phyloP scores from a whole-genome alignment of 2,113 vertebrate genomes.

The Puma concolor region DNA sequence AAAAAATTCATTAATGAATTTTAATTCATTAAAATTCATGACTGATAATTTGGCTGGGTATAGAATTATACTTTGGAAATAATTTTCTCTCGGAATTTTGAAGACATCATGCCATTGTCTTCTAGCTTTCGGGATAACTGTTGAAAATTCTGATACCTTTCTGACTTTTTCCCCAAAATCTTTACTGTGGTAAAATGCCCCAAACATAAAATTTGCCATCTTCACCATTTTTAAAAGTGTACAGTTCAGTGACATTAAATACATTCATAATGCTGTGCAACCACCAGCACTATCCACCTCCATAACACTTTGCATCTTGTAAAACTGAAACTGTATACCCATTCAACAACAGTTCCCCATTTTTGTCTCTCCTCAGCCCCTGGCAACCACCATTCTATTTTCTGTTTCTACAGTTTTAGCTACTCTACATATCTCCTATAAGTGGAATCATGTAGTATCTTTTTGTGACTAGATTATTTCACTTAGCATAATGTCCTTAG shows the following conservation, averaged over 20 bases:
- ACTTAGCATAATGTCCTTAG: background rate
- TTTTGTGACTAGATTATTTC: background rate
- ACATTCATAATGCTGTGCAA: background rate
- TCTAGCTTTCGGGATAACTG: background rate
- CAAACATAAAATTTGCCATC: background rate
- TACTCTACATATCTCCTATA: background rate
- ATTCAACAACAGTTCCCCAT: background rate
- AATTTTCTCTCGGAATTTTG: background rate
- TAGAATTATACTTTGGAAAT: background rate
- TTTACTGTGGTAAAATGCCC: background rate
- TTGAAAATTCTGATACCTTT: slow-evolving; percentile 13
- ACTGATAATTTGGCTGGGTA: background rate
- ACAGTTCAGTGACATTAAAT: background rate
- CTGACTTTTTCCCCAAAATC: background rate
- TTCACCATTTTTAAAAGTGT: background rate
- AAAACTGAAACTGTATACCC: background rate
- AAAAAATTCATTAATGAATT: background rate
- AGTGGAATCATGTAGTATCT: background rate
- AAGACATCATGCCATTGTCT: background rate
- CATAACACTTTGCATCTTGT: background rate
- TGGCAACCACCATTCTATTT: background rate
- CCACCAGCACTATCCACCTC: background rate
- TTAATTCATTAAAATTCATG: background rate
- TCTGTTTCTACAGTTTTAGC: background rate
- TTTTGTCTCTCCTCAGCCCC: background rate